phyloP scores from a whole-genome alignment of 2,888 invertebrate genomes.

The Dasysyrphus tricinctus region DNA sequence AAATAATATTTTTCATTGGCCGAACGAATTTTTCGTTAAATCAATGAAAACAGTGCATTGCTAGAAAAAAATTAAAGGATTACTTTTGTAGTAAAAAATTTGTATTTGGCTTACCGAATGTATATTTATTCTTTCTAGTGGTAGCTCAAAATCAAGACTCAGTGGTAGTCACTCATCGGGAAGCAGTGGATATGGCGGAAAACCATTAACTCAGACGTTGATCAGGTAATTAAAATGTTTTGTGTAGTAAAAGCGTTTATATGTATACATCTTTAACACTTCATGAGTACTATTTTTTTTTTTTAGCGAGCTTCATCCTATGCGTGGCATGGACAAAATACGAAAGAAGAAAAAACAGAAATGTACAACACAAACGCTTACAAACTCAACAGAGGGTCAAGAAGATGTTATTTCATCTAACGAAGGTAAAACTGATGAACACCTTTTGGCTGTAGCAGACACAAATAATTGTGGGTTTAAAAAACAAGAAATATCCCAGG shows the following conservation, averaged over 20 bases:
- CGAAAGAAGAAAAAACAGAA: conserved; percentile 82
- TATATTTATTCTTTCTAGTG: conserved; percentile 84
- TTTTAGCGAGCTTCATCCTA: conserved; percentile 79
- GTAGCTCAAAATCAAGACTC: conserved; percentile 90
- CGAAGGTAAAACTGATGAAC: conserved; percentile 71
- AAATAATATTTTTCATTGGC: too few species aligned
- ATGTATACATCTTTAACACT: not conserved
- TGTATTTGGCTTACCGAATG: too few species aligned
- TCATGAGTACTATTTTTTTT: not conserved
- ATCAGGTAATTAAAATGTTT: conserved; percentile 79
- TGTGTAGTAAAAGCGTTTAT: too few species aligned
- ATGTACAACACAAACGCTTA: conserved; percentile 59
- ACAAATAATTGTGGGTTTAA: conserved; percentile 71
- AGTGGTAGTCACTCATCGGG: conserved; percentile 91
- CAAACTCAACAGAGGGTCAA: conserved; percentile 76
- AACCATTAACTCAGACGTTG: conserved; percentile 86
- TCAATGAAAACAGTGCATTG: too few species aligned
- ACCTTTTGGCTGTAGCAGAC: conserved; percentile 73
- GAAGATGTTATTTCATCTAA: conserved; percentile 76
- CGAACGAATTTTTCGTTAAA: too few species aligned
- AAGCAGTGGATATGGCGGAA: conserved; percentile 92
- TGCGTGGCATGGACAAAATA: conserved; percentile 81
- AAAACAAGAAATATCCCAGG: not conserved
- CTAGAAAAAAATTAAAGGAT: too few species aligned
- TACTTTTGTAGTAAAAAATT: too few species aligned